Percentiles rank a stretch among this genome's conserved stretches.
phyloP scores from a whole-genome alignment of 1,140 invertebrate species.

The Leptonema lineaticorne region DNA sequence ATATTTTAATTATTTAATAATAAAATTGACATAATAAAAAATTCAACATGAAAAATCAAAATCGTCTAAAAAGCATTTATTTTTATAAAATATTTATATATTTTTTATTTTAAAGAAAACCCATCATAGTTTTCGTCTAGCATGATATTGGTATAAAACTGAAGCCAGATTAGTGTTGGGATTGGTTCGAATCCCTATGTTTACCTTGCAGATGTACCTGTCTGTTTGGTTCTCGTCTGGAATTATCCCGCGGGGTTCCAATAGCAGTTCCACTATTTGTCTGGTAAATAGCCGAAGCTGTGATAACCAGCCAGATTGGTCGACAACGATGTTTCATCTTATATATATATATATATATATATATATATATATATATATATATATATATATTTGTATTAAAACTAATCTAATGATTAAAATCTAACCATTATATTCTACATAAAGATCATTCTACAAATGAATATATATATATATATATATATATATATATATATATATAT shows the following conservation, averaged over 20 bases:
- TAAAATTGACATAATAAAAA: too few relatives aligned
- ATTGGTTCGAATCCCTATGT: not conserved
- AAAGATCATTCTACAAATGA: not conserved
- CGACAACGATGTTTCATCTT: not conserved
- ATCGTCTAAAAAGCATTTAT: not conserved
- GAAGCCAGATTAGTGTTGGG: constrained; percentile 5
- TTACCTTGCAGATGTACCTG: constrained; percentile 19
- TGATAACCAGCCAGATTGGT: constrained; percentile 21
- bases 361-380: too few relatives aligned
- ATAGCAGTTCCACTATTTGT: constrained; percentile 24
- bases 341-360: not conserved
- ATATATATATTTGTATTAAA: too few relatives aligned
- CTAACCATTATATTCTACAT: too few relatives aligned
- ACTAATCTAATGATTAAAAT: not conserved
- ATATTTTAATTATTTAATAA: too few relatives aligned
- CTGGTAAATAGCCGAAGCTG: constrained; percentile 26
- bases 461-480: not conserved
- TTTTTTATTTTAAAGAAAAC: not conserved
- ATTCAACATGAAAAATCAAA: too few relatives aligned
- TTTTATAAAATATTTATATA: not conserved
- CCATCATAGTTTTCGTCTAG: not conserved
- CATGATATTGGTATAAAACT: not conserved
- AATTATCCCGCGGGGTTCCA: constrained; percentile 18
- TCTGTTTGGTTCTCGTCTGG: constrained; percentile 24
- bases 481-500: not conserved